Evolutionary conservation across 2,888 invertebrate genomes (phyloP), one percentile per base, ranked within the genome.

Genomic region (Thera obeliscata): DNA sequence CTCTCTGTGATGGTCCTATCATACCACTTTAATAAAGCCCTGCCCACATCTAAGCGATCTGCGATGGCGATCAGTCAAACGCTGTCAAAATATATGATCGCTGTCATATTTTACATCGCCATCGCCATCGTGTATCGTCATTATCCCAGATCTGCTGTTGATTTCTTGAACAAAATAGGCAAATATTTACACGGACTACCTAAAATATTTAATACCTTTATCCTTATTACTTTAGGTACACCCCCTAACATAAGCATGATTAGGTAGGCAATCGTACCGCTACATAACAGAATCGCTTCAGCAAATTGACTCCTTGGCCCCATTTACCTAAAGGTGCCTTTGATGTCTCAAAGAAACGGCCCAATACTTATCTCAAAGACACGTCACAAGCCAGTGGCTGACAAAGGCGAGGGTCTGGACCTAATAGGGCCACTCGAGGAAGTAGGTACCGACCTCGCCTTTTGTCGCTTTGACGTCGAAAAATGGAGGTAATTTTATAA

Each of bases 311-410:
- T 74, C 77, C 73, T 75, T 78, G 75, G 72, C 63, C 75, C 71
- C 72, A 78, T 79, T 56, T 69, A 70, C 71, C 59, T 66, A 58
- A 63, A 64, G 66, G 72, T 12, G 9, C 78, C 87, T 92, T 92
- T 91, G 91, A 91, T 87, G 85, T 89, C 69, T 78, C 77, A 82
- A 82, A 78, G 80, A 82, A 87, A 83, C 88, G 88, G 86, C 89
- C 90, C 87, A 90, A 85, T 89, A 89, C 85, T 82, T 91, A 88
- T 92, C 91, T 89, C 86, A 90, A 90, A 91, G 92, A 92, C 90
- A 89, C 84, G 88, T 85, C 85, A 83, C 74, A 78, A 80, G 75
- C 76, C 76, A 79, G 77, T 75, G 76, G 78, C 82, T 81, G 85
- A 91, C 91, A 91, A 91, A 92, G 87, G 85, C 79, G 81, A 85